phyloP scores from a whole-genome alignment of 2,797 vertebrate species.

The Schizopygopsis pylzovi region DNA sequence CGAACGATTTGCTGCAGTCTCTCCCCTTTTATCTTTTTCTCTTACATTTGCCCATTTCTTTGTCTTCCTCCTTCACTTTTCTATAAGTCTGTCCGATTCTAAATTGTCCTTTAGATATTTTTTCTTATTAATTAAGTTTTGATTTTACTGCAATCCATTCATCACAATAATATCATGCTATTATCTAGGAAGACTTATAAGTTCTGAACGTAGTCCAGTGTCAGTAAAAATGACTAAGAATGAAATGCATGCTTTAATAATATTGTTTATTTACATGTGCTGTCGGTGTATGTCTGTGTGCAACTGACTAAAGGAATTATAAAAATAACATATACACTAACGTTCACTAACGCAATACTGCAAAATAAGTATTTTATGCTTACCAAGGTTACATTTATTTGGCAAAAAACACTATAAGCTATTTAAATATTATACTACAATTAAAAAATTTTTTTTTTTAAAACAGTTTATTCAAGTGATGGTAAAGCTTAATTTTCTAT shows the following conservation, averaged over 20 bases:
- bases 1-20: constrained; percentile 68
- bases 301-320: not conserved
- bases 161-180: not conserved
- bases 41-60: constrained; percentile 30
- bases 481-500: too few species aligned
- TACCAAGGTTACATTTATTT: too few species aligned
- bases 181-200: not conserved
- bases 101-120: constrained; percentile 1
- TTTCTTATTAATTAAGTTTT: constrained; percentile 9
- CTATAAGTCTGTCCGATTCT: constrained; percentile 40
- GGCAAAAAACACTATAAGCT: too few species aligned
- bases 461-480: too few species aligned
- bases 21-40: constrained; percentile 2
- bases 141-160: not conserved
- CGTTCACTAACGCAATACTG: too few species aligned
- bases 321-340: not conserved
- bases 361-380: too few species aligned
- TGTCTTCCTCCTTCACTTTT: constrained; percentile 43
- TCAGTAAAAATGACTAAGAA: not conserved
- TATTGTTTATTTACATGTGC: not conserved
- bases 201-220: not conserved
- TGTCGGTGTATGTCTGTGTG: not conserved
- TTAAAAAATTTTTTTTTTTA: too few species aligned
- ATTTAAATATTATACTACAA: too few species aligned
- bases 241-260: not conserved